phyloP scores from a whole-genome alignment of 2,113 vertebrate species.

The Misgurnus mizolepis region DNA sequence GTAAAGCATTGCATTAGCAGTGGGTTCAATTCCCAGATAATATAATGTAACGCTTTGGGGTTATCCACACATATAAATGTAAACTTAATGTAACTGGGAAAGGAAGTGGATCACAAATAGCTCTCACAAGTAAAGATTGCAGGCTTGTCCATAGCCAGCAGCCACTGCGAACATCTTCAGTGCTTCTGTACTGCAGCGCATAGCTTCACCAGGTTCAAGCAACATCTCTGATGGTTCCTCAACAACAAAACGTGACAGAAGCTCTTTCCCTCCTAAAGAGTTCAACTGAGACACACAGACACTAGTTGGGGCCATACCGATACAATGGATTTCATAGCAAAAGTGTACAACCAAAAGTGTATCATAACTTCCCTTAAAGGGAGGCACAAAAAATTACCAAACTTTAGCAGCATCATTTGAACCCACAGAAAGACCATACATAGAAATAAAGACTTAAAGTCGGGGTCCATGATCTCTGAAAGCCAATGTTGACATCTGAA shows the following conservation, averaged over 20 bases:
- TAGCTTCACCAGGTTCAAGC: constrained; percentile 80
- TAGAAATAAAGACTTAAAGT: too few relatives aligned
- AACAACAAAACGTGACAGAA: constrained; percentile 81
- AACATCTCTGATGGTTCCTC: constrained; percentile 82
- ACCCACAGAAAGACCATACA: too few relatives aligned
- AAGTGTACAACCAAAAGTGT: not conserved
- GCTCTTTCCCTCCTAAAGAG: constrained; percentile 77
- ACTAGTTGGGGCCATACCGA: not conserved
- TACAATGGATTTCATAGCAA: too few relatives aligned
- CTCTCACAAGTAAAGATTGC: constrained; percentile 85
- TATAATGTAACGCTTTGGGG: too few relatives aligned
- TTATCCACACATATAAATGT: too few relatives aligned
- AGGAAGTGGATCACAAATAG: not conserved
- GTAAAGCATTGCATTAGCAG: too few relatives aligned
- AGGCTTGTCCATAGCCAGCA: constrained; percentile 85
- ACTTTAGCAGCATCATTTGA: too few relatives aligned
- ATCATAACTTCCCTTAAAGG: not conserved
- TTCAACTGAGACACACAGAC: constrained; percentile 71
- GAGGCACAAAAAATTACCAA: too few relatives aligned
- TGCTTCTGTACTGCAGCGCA: constrained; percentile 80
- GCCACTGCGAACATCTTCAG: constrained; percentile 89
- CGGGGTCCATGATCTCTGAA: too few relatives aligned
- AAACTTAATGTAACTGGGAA: not conserved
- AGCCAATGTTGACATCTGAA: too few relatives aligned
- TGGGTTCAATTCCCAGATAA: too few relatives aligned